Evolutionary conservation across 2,888 invertebrate genomes (phyloP).

Genomic region (Pristionchus japonicus): DNA sequence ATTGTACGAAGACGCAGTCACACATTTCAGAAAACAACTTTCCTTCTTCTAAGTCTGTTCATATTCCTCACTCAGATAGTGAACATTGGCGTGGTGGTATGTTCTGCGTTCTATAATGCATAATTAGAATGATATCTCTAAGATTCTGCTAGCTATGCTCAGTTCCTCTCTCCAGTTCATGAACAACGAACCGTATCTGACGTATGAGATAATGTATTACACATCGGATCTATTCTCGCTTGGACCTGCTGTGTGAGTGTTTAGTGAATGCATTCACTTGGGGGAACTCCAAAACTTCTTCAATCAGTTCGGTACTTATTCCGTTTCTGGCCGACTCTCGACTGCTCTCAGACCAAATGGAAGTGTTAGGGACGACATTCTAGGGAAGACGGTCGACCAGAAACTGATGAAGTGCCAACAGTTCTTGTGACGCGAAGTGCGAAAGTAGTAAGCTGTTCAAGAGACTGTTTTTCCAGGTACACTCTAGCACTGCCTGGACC

Average conservation of each 20-base stretch:
- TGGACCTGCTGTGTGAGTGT: background rate
- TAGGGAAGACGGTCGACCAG: background rate
- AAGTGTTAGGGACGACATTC: too few relatives aligned
- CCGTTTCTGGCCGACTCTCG: too few relatives aligned
- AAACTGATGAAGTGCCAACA: too few relatives aligned
- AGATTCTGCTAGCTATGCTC: background rate
- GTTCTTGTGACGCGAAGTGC: too few relatives aligned
- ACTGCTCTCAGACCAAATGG: too few relatives aligned
- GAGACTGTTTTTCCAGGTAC: background rate
- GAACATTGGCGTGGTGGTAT: background rate
- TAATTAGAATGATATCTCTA: background rate
- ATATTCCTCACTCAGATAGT: background rate
- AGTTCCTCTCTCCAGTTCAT: background rate
- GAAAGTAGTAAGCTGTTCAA: too few relatives aligned
- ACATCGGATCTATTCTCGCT: background rate
- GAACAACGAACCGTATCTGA: background rate
- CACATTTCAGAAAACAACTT: background rate
- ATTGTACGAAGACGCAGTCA: background rate
- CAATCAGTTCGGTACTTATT: too few relatives aligned
- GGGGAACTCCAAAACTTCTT: too few relatives aligned
- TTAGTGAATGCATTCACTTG: too few relatives aligned
- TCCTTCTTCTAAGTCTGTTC: background rate
- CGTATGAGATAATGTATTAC: background rate
- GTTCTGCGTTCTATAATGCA: background rate
- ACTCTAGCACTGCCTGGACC: background rate